These are phyloP conservation scores for Aporophyla nigra DNA, from an alignment of 2,888 invertebrate genomes.

Conservation along the genomic window DNA sequence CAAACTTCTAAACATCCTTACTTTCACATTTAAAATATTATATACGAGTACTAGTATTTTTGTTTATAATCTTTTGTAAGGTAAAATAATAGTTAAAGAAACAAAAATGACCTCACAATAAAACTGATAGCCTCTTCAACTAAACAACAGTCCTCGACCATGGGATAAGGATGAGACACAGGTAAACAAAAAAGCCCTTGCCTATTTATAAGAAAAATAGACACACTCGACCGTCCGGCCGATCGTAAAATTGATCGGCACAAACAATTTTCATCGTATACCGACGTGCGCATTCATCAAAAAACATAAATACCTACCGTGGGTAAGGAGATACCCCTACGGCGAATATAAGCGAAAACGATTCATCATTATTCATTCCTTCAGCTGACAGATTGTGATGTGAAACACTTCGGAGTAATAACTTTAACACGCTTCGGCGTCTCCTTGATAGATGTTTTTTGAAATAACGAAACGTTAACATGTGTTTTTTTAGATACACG, in stretches of 20 bases:
- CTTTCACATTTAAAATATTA: too few relatives aligned
- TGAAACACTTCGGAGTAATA: slow-evolving; percentile 84
- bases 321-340: slow-evolving; percentile 78
- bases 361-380: slow-evolving; percentile 86
- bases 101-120: slow-evolving; percentile 26
- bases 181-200: slow-evolving; percentile 60
- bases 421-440: slow-evolving; percentile 81
- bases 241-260: slow-evolving; percentile 67
- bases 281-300: slow-evolving; percentile 68
- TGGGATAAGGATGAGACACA: slow-evolving; percentile 38
- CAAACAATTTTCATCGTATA: slow-evolving; percentile 67
- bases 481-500: slow-evolving; percentile 72
- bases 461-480: slow-evolving; percentile 80
- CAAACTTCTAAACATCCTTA: too few relatives aligned
- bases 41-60: not conserved
- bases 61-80: not conserved
- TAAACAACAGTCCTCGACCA: slow-evolving; percentile 31
- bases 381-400: slow-evolving; percentile 86
- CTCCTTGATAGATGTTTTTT: slow-evolving; percentile 80
- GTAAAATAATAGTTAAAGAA: not conserved
- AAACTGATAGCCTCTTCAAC: slow-evolving; percentile 28
- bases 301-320: slow-evolving; percentile 75
- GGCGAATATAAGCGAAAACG: slow-evolving; percentile 81
- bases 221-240: slow-evolving; percentile 57
- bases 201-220: slow-evolving; percentile 64